Evolutionary conservation across 1,140 invertebrate species (phyloP).

Genomic region (Asbolus verrucosus): DNA sequence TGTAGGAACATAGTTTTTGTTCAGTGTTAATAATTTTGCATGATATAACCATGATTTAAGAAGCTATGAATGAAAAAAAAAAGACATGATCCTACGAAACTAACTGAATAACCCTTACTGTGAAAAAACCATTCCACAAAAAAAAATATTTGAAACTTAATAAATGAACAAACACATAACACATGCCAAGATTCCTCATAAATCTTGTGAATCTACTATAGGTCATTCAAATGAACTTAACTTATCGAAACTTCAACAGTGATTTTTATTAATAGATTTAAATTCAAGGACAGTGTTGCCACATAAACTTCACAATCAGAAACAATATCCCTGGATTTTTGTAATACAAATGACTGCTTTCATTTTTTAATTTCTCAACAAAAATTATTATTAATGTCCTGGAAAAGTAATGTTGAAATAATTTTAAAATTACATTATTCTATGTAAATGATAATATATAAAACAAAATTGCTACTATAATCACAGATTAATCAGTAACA

Average conservation of each 20-base stretch:
- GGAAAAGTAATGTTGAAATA: too few species aligned
- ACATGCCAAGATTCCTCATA: background rate
- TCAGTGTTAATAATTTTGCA: too few species aligned
- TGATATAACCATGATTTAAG: too few species aligned
- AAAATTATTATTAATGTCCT: too few species aligned
- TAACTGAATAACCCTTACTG: slow-evolving; percentile 32
- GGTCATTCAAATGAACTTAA: too few species aligned
- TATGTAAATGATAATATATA: background rate
- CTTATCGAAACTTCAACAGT: background rate
- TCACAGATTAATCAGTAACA: slow-evolving; percentile 51
- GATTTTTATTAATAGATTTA: too few species aligned
- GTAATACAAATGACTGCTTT: too few species aligned
- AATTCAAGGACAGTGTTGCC: background rate
- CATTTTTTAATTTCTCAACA: too few species aligned
- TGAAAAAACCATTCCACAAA: too few species aligned
- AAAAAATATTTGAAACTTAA: too few species aligned
- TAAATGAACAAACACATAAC: background rate
- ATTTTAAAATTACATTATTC: background rate
- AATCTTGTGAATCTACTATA: too few species aligned
- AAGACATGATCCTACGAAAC: slow-evolving; percentile 13
- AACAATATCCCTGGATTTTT: background rate
- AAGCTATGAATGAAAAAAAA: slow-evolving; percentile 4
- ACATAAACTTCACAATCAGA: background rate
- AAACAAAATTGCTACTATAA: slow-evolving; percentile 47
- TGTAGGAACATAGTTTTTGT: too few species aligned